Evolutionary conservation across 2,888 invertebrate genomes (phyloP).

Genomic region (Nephrotoma guestfalica): DNA sequence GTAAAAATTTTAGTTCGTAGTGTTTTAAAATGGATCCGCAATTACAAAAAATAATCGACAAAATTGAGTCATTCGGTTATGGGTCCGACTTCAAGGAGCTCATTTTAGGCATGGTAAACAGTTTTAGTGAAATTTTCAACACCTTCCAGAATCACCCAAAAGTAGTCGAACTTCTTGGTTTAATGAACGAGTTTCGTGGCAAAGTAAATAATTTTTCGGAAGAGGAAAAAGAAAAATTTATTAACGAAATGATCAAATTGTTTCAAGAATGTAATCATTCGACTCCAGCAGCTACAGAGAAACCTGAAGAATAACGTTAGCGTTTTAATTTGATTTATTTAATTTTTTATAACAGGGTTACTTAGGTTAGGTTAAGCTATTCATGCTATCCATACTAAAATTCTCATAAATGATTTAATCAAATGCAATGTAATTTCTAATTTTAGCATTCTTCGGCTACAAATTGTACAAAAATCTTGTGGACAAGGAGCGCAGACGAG

Average conservation of each 20-base stretch:
- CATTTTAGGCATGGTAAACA: too few species aligned
- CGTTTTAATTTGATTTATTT: background rate
- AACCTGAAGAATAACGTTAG: background rate
- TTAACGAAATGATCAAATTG: background rate
- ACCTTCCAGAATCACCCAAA: background rate
- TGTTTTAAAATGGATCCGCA: too few species aligned
- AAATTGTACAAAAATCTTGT: slow-evolving; percentile 66
- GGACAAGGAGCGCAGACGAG: slow-evolving; percentile 58
- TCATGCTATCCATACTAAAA: background rate
- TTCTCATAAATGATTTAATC: background rate
- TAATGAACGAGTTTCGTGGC: background rate
- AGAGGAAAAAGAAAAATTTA: background rate
- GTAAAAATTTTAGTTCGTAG: too few species aligned
- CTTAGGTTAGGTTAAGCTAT: background rate
- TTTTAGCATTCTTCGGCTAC: slow-evolving; percentile 76
- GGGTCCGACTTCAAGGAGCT: too few species aligned
- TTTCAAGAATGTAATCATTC: background rate
- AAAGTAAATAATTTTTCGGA: background rate
- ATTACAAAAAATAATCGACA: too few species aligned
- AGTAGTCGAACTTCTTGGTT: background rate
- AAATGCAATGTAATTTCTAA: slow-evolving; percentile 10
- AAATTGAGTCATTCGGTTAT: too few species aligned
- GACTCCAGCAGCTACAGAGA: too few species aligned
- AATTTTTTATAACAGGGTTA: background rate
- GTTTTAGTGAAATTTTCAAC: too few species aligned